phyloP scores from a whole-genome alignment of 2,888 invertebrate species.

The Idaea biselata region DNA sequence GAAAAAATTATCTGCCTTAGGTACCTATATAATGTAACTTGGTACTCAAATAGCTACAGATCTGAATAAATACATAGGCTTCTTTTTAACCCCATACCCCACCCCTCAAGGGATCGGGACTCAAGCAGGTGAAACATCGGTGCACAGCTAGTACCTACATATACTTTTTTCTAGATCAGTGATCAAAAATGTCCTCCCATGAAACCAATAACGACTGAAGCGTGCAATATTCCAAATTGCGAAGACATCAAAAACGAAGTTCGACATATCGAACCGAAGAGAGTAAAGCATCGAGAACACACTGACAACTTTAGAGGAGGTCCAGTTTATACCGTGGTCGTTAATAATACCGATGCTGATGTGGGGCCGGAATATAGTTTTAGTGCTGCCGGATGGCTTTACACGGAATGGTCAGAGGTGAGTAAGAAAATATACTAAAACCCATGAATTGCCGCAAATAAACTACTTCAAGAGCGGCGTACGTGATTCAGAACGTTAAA shows the following conservation, averaged over 20 bases:
- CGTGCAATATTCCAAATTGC: slow-evolving; percentile 63
- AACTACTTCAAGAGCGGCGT: background rate
- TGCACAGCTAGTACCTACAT: slow-evolving; percentile 1
- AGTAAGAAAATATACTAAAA: slow-evolving; percentile 16
- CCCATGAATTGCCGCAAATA: background rate
- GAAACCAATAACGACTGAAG: slow-evolving; percentile 56
- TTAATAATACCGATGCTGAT: slow-evolving; percentile 57
- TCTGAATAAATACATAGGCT: background rate
- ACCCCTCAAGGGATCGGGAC: too few species aligned
- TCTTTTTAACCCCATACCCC: too few species aligned
- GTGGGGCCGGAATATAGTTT: slow-evolving; percentile 68
- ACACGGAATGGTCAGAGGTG: slow-evolving; percentile 82
- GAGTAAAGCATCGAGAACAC: slow-evolving; percentile 47
- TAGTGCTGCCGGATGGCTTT: slow-evolving; percentile 73
- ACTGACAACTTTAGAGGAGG: slow-evolving; percentile 64
- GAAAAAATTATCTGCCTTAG: background rate
- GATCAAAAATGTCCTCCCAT: slow-evolving; percentile 62
- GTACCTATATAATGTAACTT: too few species aligned
- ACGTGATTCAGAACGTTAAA: background rate
- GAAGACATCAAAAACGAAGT: slow-evolving; percentile 36
- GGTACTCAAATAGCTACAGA: background rate
- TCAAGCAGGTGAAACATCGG: too few species aligned
- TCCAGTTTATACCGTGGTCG: slow-evolving; percentile 63
- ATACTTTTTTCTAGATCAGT: slow-evolving; percentile 51
- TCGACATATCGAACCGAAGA: slow-evolving; percentile 45